Conservation (phyloP, 2,113 vertebrate genomes). For the Vulpes vulpes region DNA sequence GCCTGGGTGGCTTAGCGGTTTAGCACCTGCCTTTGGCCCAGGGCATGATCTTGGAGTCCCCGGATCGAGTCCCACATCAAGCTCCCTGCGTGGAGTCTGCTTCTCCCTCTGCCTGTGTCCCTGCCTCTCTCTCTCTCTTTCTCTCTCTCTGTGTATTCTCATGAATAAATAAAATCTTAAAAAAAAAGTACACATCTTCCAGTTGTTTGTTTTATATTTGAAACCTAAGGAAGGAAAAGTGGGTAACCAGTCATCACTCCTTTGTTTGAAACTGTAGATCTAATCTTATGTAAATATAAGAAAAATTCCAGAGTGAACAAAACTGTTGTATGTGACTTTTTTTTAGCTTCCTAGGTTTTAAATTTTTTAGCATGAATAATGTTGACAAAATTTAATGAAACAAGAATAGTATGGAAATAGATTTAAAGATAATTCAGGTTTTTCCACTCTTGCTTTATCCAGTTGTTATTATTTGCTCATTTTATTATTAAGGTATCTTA, state of each 20-base stretch:
- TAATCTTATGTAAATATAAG: background rate
- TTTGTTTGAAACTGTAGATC: background rate
- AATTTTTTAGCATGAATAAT: background rate
- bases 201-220: background rate
- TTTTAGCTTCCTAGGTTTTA: background rate
- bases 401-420: background rate
- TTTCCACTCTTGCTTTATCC: background rate
- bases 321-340: background rate
- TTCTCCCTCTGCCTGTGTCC: too few relatives aligned
- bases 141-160: too few relatives aligned
- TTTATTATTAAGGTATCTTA: background rate
- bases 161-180: too few relatives aligned
- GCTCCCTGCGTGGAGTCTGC: too few relatives aligned
- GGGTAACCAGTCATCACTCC: background rate
- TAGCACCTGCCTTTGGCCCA: too few relatives aligned
- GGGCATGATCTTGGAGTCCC: too few relatives aligned
- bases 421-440: background rate
- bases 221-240: background rate
- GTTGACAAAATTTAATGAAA: background rate
- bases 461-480: background rate
- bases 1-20: too few relatives aligned
- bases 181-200: background rate
- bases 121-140: too few relatives aligned
- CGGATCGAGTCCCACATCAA: too few relatives aligned
- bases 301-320: background rate